Conservation (phyloP, 2,113 vertebrate genomes). For the Chamaetylas fuelleborni region DNA sequence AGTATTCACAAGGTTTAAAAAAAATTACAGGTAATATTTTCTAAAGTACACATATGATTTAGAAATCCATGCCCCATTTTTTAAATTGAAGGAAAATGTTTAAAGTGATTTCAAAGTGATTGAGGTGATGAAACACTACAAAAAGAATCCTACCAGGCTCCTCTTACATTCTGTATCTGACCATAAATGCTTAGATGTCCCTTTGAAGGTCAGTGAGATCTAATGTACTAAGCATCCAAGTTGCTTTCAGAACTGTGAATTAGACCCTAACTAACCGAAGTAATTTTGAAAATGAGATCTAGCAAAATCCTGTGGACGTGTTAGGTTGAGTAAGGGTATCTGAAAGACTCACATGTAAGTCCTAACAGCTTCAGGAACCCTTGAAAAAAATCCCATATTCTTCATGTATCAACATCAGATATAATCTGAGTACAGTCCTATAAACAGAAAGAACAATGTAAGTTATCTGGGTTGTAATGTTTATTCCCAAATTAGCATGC, state of each 20-base stretch:
- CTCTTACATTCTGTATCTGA: background rate
- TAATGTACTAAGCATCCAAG: slow-evolving; percentile 24
- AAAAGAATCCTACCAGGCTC: background rate
- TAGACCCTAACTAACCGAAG: background rate
- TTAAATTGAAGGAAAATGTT: slow-evolving; percentile 39
- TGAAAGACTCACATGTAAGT: background rate
- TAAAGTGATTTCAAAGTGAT: slow-evolving; percentile 31
- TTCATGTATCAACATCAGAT: background rate
- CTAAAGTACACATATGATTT: background rate
- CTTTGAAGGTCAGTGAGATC: slow-evolving; percentile 50
- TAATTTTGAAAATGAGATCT: slow-evolving; percentile 23
- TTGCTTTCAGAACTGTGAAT: slow-evolving; percentile 33
- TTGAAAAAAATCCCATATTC: background rate
- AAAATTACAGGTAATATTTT: slow-evolving; percentile 37
- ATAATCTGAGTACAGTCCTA: background rate
- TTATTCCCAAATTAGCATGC: background rate
- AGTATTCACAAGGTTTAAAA: slow-evolving; percentile 24
- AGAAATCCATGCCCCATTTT: background rate
- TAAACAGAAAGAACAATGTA: background rate
- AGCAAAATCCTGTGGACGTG: background rate
- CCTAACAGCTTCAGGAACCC: background rate
- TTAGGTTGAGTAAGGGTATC: background rate
- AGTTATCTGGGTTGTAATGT: background rate
- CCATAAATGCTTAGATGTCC: slow-evolving; percentile 11
- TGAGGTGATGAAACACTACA: background rate